phyloP scores from a whole-genome alignment of 1,140 invertebrate genomes.

The Rhopalosiphum padi region DNA sequence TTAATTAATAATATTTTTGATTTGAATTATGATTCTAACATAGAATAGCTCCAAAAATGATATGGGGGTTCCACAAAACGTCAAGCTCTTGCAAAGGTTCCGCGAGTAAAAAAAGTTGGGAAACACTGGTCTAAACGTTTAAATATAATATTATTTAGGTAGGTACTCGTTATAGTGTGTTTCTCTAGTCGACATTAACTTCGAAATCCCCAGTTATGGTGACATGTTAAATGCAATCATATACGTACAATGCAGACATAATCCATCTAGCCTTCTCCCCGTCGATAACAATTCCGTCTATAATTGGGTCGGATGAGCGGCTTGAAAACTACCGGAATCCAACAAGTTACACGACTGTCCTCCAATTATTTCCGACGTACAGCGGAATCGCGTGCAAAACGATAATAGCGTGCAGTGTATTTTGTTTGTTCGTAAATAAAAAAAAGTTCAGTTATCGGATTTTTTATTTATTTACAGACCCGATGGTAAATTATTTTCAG shows the following conservation, averaged over 20 bases:
- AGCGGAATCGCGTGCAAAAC: neutral
- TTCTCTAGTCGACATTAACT: neutral
- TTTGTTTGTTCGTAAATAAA: neutral
- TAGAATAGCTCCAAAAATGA: no score
- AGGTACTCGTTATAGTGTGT: neutral
- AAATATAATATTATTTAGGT: neutral
- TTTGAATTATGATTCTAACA: no score
- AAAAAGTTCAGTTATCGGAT: neutral
- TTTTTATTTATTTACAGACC: neutral
- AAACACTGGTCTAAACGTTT: no score
- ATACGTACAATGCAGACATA: neutral
- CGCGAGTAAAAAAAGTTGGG: no score
- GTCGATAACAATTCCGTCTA: neutral
- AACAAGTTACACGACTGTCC: neutral
- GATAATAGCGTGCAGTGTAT: neutral
- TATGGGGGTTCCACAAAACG: no score
- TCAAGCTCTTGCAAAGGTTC: no score
- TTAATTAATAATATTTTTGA: no score
- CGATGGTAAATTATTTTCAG: neutral
- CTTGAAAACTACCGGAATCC: neutral
- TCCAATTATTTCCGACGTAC: neutral
- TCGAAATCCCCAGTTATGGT: neutral
- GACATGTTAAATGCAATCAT: neutral
- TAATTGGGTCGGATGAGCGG: neutral
- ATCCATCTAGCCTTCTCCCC: neutral